Base-by-base conservation (phyloP, 2,888 invertebrate genomes). In the Muscina levida region DNA sequence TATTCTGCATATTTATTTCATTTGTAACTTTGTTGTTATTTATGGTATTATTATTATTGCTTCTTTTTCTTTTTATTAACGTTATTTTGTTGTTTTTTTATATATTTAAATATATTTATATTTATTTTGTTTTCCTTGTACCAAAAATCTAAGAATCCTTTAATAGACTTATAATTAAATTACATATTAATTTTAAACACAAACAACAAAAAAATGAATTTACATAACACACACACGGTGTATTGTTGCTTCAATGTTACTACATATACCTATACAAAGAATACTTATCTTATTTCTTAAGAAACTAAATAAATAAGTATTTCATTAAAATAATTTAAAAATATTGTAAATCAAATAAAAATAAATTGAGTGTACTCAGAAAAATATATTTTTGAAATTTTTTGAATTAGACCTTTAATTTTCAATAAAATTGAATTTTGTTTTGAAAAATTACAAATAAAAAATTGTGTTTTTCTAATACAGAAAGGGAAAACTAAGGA, bases 171-270 rank as follows among this genome's bases (percentile, higher is more conserved):
- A 59, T 19, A 74, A 65, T 39, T 72, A 67, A 72, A 71, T 72
- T 75, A 67, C 42, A 46, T 31, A 31, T 31, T n/a, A n/a, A n/a
- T n/a, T n/a, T n/a, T n/a, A n/a, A n/a, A n/a, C n/a, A n/a, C n/a
- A n/a, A n/a, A n/a, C n/a, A n/a, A n/a, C n/a, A 31, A 31, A 65
- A 66, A 62, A 10, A 19, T 53, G 13, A 73, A 57, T 57, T 39
- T 65, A 68, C 26, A 62, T 62, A 42, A 51, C 42, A 65, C 42
- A 26, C 48, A 51, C 57, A 66, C 66, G n/a, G n/a, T 42, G 15
- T 74, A 72, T 62, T 79, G 53, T 75, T 72, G 79, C 79, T 79
- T 76, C 62, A 65, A 57, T 68, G 53, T 53, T 13, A 13, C 22
- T 53, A 51, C 13, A 19, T 2, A 51, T 11, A 51, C n/a, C 4